Percentiles rank a stretch among this genome's conserved stretches.
These are phyloP conservation scores for Holacanthella duospinosa DNA, from an alignment of 2,888 invertebrate genomes.

Conservation along the genomic window DNA sequence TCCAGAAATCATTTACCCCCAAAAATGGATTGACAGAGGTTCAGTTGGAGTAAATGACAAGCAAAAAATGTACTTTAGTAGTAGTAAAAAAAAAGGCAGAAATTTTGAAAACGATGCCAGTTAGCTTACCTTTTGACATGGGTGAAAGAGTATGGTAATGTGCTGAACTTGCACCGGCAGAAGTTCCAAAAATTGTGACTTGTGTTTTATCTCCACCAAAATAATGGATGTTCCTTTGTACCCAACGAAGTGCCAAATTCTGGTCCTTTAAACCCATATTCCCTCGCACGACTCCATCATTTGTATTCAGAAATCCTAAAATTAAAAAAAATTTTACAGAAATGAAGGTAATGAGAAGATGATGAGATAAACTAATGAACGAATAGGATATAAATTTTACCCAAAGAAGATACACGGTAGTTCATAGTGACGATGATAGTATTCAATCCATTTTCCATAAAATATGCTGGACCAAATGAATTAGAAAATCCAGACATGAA, in stretches of 20 bases:
- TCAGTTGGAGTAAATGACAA: too few relatives aligned
- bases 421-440: conserved; percentile 24
- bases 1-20: too few relatives aligned
- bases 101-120: not conserved
- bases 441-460: conserved; percentile 19
- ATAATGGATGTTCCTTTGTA: conserved; percentile 1
- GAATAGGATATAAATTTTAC: conserved; percentile 6
- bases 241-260: conserved; percentile 1
- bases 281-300: conserved; percentile 6
- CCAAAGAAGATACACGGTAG: conserved; percentile 21
- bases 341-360: not conserved
- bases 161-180: conserved; percentile 2
- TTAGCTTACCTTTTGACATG: conserved; percentile 7
- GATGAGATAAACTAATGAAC: too few relatives aligned
- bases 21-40: too few relatives aligned
- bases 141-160: conserved; percentile 8
- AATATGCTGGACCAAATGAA: conserved; percentile 22
- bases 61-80: not conserved
- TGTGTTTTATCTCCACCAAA: conserved; percentile 4
- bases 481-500: conserved; percentile 22
- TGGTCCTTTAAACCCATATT: conserved; percentile 12
- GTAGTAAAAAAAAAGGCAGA: not conserved
- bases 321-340: not conserved
- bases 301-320: conserved; percentile 9
- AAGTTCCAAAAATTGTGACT: conserved; percentile 5